Base-by-base conservation (phyloP, 1,140 invertebrate genomes). In the Drosophila pseudoananassae region DNA sequence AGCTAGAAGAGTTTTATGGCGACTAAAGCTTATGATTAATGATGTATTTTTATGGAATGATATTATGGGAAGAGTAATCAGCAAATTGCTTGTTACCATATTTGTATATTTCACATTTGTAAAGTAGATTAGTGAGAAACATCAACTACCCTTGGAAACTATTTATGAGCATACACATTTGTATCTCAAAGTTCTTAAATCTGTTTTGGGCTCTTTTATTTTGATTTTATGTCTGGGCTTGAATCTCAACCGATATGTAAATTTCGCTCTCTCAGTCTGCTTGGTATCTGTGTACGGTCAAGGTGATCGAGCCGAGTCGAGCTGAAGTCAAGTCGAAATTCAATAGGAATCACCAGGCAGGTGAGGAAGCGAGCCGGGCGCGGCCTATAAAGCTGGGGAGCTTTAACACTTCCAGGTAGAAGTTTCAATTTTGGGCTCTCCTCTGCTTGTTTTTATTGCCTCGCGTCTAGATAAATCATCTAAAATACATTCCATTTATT, bases 321-420 rank as follows among this genome's bases (percentile, higher is more conserved):
- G 60, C 31, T 59, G 55, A 50, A 49, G 46, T 63, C 63, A 69
- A 61, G 47, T 45, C 45, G 17, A 38, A 55, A 56, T 55, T 69
- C 43, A 69, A 69, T 69, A 66, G 66, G 66, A 69, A 70, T 70
- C 64, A 33, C 14, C 64, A 23, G 66, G 66, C 45, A 71, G 53
- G 57, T 56, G 63, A 27, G 63, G 66, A 72, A 66, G 50, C 80
- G 61, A 63, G 66, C 63, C 75, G 71, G 57, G 64, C 36, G 47
- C 56, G 46, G 43, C 50, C 50, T 43, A 54, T 38, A 68, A 45
- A 46, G 53, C 73, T 56, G 54, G 51, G 46, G 31, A 33, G 40
- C 69, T 75, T 63, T 76, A 79, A 64, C 80, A 84, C 80, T 85
- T 87, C 68, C 77, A 85, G 82, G 81, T 87, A 85, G 82, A 85